Percentiles rank a stretch among this genome's conserved stretches.
Evolutionary conservation across 2,797 vertebrate genomes (phyloP).

Genomic region (Valencia hispanica): DNA sequence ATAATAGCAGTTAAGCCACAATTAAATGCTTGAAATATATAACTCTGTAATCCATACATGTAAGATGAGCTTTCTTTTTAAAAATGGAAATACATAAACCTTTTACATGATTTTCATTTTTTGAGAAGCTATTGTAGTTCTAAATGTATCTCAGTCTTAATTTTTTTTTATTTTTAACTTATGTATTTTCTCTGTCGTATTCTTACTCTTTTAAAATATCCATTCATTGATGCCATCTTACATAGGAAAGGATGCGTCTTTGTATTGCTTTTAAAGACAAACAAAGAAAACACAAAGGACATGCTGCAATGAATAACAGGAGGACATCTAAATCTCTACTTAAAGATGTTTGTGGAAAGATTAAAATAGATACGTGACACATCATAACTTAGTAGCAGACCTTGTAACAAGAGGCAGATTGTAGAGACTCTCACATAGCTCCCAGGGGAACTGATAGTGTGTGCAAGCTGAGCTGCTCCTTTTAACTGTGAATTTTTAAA

Average conservation of each 20-base stretch:
- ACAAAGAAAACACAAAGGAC: conserved; percentile 61
- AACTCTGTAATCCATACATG: neutral
- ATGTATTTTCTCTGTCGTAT: neutral
- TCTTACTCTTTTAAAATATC: neutral
- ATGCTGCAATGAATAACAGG: conserved; percentile 67
- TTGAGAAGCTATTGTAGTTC: neutral
- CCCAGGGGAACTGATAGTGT: conserved; percentile 83
- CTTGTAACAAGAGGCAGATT: conserved; percentile 87
- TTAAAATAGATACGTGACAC: conserved; percentile 77
- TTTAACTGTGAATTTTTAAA: conserved; percentile 88
- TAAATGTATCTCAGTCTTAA: neutral
- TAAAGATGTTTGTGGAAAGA: conserved; percentile 79
- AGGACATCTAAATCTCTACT: conserved; percentile 73
- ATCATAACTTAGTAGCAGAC: conserved; percentile 74
- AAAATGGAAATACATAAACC: neutral
- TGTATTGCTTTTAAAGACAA: conserved; percentile 53
- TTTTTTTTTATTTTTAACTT: neutral
- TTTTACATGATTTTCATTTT: neutral
- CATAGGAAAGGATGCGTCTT: conserved; percentile 55
- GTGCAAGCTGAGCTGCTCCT: conserved; percentile 83
- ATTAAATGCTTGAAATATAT: neutral
- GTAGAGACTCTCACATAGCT: conserved; percentile 82
- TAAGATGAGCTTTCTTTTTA: neutral
- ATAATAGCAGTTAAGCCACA: neutral
- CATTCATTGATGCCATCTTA: conserved; percentile 11